Conservation (phyloP, 2,113 vertebrate genomes). For the Lophotis ruficrista region DNA sequence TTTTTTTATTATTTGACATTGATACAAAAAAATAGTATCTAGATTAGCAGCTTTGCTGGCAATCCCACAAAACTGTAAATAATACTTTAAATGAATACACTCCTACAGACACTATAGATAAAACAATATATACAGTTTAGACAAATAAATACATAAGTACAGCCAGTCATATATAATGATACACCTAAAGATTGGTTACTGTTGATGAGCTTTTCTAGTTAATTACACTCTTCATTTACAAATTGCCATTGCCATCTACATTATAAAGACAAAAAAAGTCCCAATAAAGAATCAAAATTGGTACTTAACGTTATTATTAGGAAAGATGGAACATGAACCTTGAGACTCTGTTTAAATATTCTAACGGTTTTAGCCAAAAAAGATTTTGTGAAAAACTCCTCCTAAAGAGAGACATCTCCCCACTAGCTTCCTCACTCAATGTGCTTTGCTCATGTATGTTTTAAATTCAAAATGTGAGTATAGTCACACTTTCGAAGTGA, state of each 20-base stretch:
- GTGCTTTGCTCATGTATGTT: slow-evolving; percentile 52
- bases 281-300: slow-evolving; percentile 49
- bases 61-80: slow-evolving; percentile 78
- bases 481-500: slow-evolving; percentile 28
- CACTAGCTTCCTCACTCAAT: not conserved
- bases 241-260: slow-evolving; percentile 63
- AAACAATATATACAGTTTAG: slow-evolving; percentile 82
- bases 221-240: slow-evolving; percentile 76
- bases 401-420: slow-evolving; percentile 38
- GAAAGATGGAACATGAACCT: slow-evolving; percentile 69
- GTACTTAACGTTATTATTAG: slow-evolving; percentile 46
- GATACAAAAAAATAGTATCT: slow-evolving; percentile 82
- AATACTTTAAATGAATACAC: slow-evolving; percentile 78
- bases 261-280: slow-evolving; percentile 55
- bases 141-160: slow-evolving; percentile 86
- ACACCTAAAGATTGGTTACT: slow-evolving; percentile 74
- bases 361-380: slow-evolving; percentile 31
- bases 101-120: slow-evolving; percentile 77
- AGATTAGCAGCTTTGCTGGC: slow-evolving; percentile 80
- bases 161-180: slow-evolving; percentile 77
- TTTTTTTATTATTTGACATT: slow-evolving; percentile 73
- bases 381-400: slow-evolving; percentile 65
- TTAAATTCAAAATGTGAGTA: slow-evolving; percentile 53
- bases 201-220: slow-evolving; percentile 74
- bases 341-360: slow-evolving; percentile 50